Evolutionary conservation across 35 echinoderm and acorn worm species (phyloP).

Genomic region (Apostichopus californicus): DNA sequence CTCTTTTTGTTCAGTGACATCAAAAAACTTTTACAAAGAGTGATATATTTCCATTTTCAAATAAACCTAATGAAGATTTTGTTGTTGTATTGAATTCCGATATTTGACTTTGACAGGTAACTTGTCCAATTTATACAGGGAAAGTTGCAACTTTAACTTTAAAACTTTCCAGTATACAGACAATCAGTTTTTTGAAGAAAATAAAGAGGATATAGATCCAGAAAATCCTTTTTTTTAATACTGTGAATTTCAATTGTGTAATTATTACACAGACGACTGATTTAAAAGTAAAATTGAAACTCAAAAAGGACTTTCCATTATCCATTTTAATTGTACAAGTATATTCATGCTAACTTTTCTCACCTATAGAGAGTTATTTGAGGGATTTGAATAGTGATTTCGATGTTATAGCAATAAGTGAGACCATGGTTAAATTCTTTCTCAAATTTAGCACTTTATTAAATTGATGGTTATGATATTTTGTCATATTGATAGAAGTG

Average conservation of each 20-base stretch:
- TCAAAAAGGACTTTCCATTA: not conserved
- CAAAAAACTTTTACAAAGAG: no score
- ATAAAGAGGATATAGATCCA: not conserved
- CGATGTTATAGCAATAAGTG: not conserved
- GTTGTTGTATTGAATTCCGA: no score
- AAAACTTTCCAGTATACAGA: not conserved
- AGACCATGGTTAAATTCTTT: slow-evolving; percentile 5
- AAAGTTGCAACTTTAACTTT: not conserved
- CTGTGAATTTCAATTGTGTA: not conserved
- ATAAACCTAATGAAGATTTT: no score
- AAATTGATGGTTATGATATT: slow-evolving; percentile 17
- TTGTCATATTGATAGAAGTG: slow-evolving; percentile 1
- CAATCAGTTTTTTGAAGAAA: not conserved
- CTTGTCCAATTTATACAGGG: no score
- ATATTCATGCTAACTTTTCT: no score
- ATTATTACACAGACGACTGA: not conserved
- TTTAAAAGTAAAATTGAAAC: not conserved
- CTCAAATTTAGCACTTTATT: not conserved
- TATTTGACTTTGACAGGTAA: no score
- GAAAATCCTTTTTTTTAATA: not conserved
- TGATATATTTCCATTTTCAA: no score
- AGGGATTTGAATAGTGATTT: no score
- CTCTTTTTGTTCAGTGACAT: no score
- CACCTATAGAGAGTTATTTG: no score
- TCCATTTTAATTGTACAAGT: not conserved